Conservation (phyloP, 2,797 vertebrate species). For the Hemibagrus guttatus region DNA sequence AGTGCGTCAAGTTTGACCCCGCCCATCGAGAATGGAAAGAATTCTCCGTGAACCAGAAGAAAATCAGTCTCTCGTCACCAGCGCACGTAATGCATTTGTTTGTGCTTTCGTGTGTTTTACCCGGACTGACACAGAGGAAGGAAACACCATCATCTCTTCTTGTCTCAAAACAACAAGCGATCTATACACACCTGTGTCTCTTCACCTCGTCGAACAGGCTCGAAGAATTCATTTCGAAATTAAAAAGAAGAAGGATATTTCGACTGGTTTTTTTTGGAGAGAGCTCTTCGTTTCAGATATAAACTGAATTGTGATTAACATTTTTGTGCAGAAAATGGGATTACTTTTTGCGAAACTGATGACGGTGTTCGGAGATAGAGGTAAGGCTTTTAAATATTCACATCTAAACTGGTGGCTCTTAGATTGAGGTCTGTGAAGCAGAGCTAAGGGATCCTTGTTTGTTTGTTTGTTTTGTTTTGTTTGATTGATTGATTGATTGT, state of each 20-base stretch:
- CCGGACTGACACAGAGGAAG: neutral
- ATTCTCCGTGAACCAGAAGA: neutral
- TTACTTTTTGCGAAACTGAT: slow-evolving; percentile 77
- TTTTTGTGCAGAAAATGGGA: slow-evolving; percentile 66
- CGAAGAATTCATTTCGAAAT: neutral
- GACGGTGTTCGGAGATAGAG: slow-evolving; percentile 78
- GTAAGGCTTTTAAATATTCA: slow-evolving; percentile 58
- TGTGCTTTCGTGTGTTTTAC: neutral
- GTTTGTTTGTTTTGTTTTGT: neutral
- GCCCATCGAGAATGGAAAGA: slow-evolving; percentile 10
- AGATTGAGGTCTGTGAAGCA: neutral
- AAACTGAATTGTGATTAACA: neutral
- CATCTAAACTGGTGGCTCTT: neutral
- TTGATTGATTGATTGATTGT: neutral
- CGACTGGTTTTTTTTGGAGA: neutral
- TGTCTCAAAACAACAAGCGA: neutral
- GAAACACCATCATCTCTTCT: too few relatives aligned
- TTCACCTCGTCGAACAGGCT: neutral
- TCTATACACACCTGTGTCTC: neutral
- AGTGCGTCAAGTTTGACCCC: slow-evolving; percentile 49
- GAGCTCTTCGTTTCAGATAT: neutral
- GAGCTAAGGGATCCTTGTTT: neutral
- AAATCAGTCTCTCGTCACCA: neutral
- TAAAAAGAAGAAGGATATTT: neutral
- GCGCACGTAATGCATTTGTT: rapidly evolving